Conservation (phyloP, 1,140 invertebrate species). For the Drosophila virilis region DNA sequence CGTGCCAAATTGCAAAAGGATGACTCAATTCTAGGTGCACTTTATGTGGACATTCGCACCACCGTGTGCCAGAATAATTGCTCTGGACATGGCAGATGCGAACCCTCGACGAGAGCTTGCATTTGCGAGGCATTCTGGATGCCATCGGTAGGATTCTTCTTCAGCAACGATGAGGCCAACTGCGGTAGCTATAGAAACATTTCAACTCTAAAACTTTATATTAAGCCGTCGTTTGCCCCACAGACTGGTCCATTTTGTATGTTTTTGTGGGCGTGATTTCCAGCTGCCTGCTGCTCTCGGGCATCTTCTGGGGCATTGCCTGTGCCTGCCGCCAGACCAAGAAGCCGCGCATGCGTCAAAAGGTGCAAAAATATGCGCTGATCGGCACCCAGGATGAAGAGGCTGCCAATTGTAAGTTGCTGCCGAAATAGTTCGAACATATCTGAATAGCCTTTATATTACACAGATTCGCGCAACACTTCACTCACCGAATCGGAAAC, state of each 20-base stretch:
- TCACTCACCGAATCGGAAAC: constrained; percentile 90
- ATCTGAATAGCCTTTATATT: not conserved
- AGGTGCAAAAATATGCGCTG: constrained; percentile 87
- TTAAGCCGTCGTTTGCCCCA: constrained; percentile 32
- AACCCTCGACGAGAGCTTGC: constrained; percentile 92
- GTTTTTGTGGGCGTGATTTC: constrained; percentile 91
- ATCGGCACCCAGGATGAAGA: constrained; percentile 87
- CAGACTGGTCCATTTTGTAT: constrained; percentile 95
- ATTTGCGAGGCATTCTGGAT: constrained; percentile 98
- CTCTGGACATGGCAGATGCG: constrained; percentile 95
- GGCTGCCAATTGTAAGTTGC: constrained; percentile 85
- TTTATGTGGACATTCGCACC: constrained; percentile 91
- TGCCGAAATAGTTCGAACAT: not conserved
- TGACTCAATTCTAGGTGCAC: constrained; percentile 89
- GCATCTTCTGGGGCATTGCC: constrained; percentile 89
- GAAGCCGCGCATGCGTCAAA: constrained; percentile 84
- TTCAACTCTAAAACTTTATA: not conserved
- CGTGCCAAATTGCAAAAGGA: constrained; percentile 89
- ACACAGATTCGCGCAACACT: constrained; percentile 85
- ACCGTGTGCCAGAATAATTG: constrained; percentile 96
- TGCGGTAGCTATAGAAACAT: constrained; percentile 82
- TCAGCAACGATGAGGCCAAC: constrained; percentile 85
- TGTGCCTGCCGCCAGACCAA: constrained; percentile 88
- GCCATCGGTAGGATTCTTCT: constrained; percentile 87
- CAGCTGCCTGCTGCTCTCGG: constrained; percentile 87